Evolutionary conservation across 2,888 invertebrate species (phyloP).

Genomic region (Drosophila anomelani): DNA sequence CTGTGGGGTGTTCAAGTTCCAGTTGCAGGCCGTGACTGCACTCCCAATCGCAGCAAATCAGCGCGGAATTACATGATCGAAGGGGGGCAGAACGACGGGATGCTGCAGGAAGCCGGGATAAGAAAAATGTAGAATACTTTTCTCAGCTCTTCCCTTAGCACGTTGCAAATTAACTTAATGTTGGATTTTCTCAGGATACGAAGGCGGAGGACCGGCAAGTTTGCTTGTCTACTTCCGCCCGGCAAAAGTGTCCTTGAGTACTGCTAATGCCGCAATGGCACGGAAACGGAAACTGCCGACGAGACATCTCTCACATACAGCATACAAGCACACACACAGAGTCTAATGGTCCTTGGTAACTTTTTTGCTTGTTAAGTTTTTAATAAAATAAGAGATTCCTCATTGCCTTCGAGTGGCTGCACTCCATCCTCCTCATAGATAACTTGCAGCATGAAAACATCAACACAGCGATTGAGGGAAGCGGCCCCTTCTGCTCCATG

Average conservation of each 20-base stretch:
- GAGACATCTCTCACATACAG: slow-evolving; percentile 49
- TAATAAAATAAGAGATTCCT: slow-evolving; percentile 71
- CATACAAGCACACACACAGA: slow-evolving; percentile 43
- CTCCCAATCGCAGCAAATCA: slow-evolving; percentile 72
- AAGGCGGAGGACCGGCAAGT: slow-evolving; percentile 46
- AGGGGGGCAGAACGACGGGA: slow-evolving; percentile 25
- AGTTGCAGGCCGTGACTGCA: slow-evolving; percentile 63
- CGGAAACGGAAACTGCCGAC: slow-evolving; percentile 75
- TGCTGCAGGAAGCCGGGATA: background rate
- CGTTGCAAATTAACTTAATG: slow-evolving; percentile 79
- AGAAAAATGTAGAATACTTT: slow-evolving; percentile 35
- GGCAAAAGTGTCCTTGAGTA: slow-evolving; percentile 78
- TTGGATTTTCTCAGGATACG: slow-evolving; percentile 47
- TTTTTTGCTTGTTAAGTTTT: slow-evolving; percentile 58
- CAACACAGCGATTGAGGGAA: slow-evolving; percentile 77
- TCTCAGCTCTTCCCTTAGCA: slow-evolving; percentile 49
- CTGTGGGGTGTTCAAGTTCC: background rate
- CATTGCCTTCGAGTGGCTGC: slow-evolving; percentile 39
- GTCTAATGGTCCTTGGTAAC: slow-evolving; percentile 70
- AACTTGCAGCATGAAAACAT: slow-evolving; percentile 70
- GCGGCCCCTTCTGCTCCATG: slow-evolving; percentile 6
- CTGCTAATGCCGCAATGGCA: slow-evolving; percentile 68
- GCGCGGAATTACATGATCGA: slow-evolving; percentile 71
- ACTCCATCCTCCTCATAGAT: slow-evolving; percentile 58
- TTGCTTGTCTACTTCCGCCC: slow-evolving; percentile 72